Evolutionary conservation across 2,888 invertebrate species (phyloP).

Genomic region (Masnerella sp.): DNA sequence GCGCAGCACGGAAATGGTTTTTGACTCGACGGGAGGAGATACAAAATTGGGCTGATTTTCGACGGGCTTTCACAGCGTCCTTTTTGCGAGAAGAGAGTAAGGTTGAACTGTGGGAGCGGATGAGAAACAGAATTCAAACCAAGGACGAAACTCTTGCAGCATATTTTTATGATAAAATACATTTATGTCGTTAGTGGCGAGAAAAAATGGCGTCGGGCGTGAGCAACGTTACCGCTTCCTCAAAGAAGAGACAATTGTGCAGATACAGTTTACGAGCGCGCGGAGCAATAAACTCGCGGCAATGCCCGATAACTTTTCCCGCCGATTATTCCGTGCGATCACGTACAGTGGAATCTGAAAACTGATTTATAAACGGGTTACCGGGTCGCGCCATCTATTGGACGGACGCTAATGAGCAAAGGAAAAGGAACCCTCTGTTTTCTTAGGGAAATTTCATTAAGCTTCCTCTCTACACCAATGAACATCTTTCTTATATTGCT

Average conservation of each 20-base stretch:
- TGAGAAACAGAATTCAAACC: background rate
- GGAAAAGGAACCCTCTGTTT: too few species aligned
- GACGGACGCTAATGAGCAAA: too few species aligned
- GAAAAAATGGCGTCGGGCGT: too few species aligned
- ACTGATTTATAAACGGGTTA: constrained; percentile 30
- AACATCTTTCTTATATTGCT: too few species aligned
- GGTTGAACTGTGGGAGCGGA: constrained; percentile 14
- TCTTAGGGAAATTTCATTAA: too few species aligned
- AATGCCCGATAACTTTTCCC: constrained; percentile 34
- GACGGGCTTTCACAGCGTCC: constrained; percentile 2
- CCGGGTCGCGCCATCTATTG: constrained; percentile 16
- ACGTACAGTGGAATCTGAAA: constrained; percentile 24
- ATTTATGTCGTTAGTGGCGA: constrained; percentile 16
- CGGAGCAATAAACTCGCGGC: constrained; percentile 36
- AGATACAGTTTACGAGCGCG: constrained; percentile 46
- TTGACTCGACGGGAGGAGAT: constrained; percentile 3
- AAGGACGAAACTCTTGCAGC: constrained; percentile 1
- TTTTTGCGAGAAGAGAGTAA: constrained; percentile 22
- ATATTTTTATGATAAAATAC: constrained; percentile 27
- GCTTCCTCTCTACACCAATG: too few species aligned
- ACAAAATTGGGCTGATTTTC: background rate
- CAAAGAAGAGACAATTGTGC: constrained; percentile 45
- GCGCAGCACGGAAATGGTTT: constrained; percentile 17
- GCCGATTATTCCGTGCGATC: constrained; percentile 30
- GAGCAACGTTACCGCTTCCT: constrained; percentile 46